Evolutionary conservation across 2,888 invertebrate species (phyloP).

Genomic region (Mimachlamys varia): DNA sequence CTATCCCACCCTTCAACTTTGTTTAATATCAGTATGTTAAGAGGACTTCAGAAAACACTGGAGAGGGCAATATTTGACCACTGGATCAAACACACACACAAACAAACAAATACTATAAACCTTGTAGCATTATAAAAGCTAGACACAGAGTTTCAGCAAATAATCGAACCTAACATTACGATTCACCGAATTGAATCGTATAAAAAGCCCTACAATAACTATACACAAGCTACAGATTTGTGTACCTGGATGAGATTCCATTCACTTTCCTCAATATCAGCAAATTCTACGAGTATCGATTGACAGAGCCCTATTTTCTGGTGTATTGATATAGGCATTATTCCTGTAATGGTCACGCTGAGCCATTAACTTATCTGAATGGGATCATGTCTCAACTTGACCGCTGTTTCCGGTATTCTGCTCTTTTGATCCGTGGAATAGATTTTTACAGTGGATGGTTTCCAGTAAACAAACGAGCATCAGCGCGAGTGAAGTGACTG

Average conservation of each 20-base stretch:
- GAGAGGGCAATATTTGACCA: slow-evolving; percentile 21
- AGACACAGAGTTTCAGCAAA: not conserved
- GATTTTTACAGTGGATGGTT: not conserved
- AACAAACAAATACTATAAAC: not conserved
- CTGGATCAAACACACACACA: not conserved
- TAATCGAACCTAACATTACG: not conserved
- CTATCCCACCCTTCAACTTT: not conserved
- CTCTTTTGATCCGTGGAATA: not conserved
- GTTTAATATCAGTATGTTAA: not conserved
- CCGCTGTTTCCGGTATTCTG: not conserved
- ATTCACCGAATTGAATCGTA: not conserved
- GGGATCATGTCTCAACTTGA: not conserved
- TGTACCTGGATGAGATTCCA: not conserved
- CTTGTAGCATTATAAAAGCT: not conserved
- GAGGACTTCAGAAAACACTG: not conserved
- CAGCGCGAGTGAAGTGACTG: not conserved
- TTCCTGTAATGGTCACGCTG: not conserved
- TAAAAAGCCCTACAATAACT: not conserved
- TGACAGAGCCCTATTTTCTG: not conserved
- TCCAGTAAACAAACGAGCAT: not conserved
- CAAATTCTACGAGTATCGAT: not conserved
- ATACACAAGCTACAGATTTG: not conserved
- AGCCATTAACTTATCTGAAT: not conserved
- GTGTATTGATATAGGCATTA: not conserved
- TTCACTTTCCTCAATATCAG: not conserved